phyloP scores from a whole-genome alignment of 2,797 vertebrate genomes.

The Strix occidentalis region DNA sequence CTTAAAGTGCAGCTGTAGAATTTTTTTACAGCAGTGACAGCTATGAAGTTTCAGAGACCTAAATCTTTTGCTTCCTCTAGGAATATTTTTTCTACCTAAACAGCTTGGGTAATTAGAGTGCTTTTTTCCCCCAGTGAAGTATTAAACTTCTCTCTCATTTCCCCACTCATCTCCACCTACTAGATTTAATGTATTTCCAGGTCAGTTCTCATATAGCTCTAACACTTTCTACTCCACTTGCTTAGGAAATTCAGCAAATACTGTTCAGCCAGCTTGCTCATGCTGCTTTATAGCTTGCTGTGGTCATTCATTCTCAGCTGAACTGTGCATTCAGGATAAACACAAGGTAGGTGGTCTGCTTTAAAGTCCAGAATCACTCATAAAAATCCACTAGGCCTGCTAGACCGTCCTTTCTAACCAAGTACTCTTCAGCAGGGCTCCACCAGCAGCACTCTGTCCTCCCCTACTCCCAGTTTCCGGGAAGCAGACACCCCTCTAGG shows the following conservation, averaged over 20 bases:
- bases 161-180: background rate
- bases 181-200: constrained; percentile 55
- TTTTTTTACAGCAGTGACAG: background rate
- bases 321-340: constrained; percentile 1
- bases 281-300: background rate
- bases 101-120: constrained; percentile 20
- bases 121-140: background rate
- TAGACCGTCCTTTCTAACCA: background rate
- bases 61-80: background rate
- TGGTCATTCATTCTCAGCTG: background rate
- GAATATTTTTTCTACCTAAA: constrained; percentile 38
- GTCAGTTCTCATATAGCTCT: constrained; percentile 47
- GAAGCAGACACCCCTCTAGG: background rate
- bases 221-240: constrained; percentile 38
- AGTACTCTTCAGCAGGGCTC: background rate
- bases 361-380: background rate
- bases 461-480: background rate
- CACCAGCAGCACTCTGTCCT: background rate
- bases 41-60: background rate
- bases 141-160: constrained; percentile 31
- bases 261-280: background rate
- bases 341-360: background rate
- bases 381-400: background rate
- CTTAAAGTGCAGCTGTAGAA: background rate
- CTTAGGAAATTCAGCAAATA: constrained; percentile 55